These are phyloP conservation scores for Cistogaster globosa DNA, from an alignment of 2,888 invertebrate genomes.

Conservation along the genomic window DNA sequence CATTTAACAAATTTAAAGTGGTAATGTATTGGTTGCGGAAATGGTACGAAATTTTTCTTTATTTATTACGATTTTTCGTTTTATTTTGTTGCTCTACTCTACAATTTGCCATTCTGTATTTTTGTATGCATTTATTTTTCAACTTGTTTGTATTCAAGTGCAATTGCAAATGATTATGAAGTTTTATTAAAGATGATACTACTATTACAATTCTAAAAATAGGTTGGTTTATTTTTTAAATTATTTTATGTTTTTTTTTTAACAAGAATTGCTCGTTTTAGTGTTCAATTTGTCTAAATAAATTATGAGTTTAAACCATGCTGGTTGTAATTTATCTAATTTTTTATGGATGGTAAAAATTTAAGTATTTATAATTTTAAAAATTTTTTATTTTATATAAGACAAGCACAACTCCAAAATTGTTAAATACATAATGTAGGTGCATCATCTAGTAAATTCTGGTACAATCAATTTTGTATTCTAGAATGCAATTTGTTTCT, in stretches of 20 bases:
- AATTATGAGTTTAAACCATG: constrained; percentile 68
- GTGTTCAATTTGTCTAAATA: constrained; percentile 69
- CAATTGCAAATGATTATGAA: constrained; percentile 58
- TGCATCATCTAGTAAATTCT: no score
- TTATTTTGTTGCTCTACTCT: constrained; percentile 16
- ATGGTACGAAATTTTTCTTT: constrained; percentile 63
- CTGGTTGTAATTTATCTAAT: constrained; percentile 18
- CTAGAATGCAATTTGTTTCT: no score
- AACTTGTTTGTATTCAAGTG: constrained; percentile 6
- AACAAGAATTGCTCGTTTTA: constrained; percentile 57
- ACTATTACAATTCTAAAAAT: constrained; percentile 55
- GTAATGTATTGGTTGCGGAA: constrained; percentile 71
- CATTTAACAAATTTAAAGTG: constrained; percentile 69
- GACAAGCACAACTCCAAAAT: no score
- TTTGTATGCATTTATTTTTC: background rate
- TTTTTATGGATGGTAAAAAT: constrained; percentile 6
- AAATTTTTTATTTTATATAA: background rate
- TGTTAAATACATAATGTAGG: no score
- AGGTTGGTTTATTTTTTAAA: constrained; percentile 45
- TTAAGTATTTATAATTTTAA: background rate
- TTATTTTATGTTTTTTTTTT: constrained; percentile 19
- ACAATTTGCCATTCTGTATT: constrained; percentile 12
- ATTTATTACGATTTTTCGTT: constrained; percentile 54
- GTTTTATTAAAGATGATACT: constrained; percentile 59
- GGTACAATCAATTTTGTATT: no score